Evolutionary conservation across 2,113 vertebrate genomes (phyloP), one percentile per base, ranked within the genome.

Genomic region (Delphinapterus leucas): DNA sequence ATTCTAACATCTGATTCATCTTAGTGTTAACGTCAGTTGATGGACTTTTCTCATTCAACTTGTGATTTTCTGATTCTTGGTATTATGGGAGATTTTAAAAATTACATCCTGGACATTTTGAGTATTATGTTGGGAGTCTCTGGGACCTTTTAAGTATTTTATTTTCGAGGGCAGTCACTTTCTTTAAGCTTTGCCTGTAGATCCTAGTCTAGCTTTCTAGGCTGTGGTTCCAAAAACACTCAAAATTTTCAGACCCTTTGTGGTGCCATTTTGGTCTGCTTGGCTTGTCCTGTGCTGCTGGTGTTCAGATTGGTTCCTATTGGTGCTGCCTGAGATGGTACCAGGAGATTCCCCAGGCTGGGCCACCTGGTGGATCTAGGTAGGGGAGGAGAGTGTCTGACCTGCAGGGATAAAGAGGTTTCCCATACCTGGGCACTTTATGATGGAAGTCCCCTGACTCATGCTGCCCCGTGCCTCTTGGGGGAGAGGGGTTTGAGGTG

Each of bases 381-480:
- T 3, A 31, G 31, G 1, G 23, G 3, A 15, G 13, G 47, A 49
- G 36, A 15, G 13, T 47, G 18, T 36, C 55, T 88, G 84, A 14
- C 15, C 36, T 31, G 47, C 28, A 21, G 63, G 7, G 49, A 8
- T 7, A 7, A 38, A 9, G 13, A 60, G 3, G 26, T 6, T 88
- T 31, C 28, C 47, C 9, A 33, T 2, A 13, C 36, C 13, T 25
- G 9, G 21, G 1, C 4, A 1, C 41, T n/a, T 4, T 28, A 21
- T 11, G 9, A 28, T 49, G 6, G 31, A 13, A 12, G 31, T 26
- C 47, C 47, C 26, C 41, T 77, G 41, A 4, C 28, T 63, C 63
- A 9, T 8, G 21, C 36, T 7, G 8, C 58, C 23, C 21, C 0
- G 8, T 49, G n/a, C 6, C 28, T 84, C 53, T 49, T 58, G 25